Percentiles rank a stretch among this genome's conserved stretches.
These are phyloP conservation scores for Psococerastis gibbosa DNA, from an alignment of 2,888 invertebrate genomes.

Conservation along the genomic window DNA sequence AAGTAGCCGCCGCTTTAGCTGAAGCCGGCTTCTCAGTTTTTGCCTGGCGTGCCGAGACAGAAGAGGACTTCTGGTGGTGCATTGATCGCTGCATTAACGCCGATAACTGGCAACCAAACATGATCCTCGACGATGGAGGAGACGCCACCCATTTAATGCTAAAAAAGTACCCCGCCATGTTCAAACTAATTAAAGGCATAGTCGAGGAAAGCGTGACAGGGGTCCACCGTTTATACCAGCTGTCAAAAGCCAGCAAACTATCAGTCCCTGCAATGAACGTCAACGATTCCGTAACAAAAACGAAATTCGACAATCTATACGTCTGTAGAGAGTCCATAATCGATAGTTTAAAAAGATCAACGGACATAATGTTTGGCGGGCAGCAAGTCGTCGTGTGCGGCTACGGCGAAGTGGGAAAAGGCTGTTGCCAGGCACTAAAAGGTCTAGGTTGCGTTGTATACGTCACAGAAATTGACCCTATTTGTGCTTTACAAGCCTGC, in stretches of 20 bases:
- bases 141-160: constrained; percentile 93
- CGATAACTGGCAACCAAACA: constrained; percentile 91
- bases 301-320: constrained; percentile 93
- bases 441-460: constrained; percentile 87
- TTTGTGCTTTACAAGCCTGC: constrained; percentile 89
- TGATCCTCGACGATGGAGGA: constrained; percentile 94
- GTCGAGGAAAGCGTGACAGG: constrained; percentile 97
- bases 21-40: constrained; percentile 74
- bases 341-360: constrained; percentile 72
- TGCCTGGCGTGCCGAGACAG: constrained; percentile 94
- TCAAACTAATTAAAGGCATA: constrained; percentile 85
- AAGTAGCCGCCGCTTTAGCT: constrained; percentile 82
- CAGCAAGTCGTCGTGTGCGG: constrained; percentile 93
- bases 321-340: constrained; percentile 85
- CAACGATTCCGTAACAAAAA: constrained; percentile 95
- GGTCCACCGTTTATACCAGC: constrained; percentile 89
- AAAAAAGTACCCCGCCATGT: constrained; percentile 84
- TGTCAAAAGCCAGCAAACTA: constrained; percentile 84
- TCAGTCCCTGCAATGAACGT: constrained; percentile 97
- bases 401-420: constrained; percentile 94
- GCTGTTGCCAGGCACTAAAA: constrained; percentile 86
- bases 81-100: constrained; percentile 88
- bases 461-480: constrained; percentile 92
- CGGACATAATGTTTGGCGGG: constrained; percentile 95
- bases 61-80: constrained; percentile 99